These are phyloP conservation scores for Camponotus fellah DNA, from an alignment of 2,888 invertebrate species.

Conservation along the genomic window DNA sequence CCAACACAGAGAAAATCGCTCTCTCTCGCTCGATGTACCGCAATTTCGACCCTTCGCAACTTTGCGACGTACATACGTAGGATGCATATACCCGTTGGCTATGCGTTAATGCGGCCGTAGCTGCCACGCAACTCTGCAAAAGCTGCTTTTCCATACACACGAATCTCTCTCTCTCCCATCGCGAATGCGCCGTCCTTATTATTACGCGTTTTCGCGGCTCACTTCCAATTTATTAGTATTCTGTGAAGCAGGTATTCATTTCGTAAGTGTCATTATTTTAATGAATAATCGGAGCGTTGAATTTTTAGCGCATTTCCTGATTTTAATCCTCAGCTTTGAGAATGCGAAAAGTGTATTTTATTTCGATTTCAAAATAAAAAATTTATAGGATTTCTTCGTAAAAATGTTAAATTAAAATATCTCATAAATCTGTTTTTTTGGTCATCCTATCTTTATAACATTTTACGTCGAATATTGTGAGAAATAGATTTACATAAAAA, in stretches of 20 bases:
- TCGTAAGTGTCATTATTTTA: background rate
- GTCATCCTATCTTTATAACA: no score
- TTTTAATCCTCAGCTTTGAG: background rate
- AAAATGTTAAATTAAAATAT: no score
- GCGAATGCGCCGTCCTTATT: background rate
- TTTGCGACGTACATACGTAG: slow-evolving; percentile 14
- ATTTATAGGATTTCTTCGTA: no score
- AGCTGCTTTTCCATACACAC: slow-evolving; percentile 20
- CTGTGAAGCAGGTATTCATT: background rate
- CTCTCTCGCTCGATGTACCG: slow-evolving; percentile 20
- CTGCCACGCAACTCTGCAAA: slow-evolving; percentile 27
- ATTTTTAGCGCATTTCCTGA: background rate
- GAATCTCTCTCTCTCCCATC: background rate
- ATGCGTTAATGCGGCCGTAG: slow-evolving; percentile 32
- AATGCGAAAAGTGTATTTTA: background rate
- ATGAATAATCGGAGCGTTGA: background rate
- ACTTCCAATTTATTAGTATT: slow-evolving; percentile 23
- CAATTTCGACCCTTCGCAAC: slow-evolving; percentile 42
- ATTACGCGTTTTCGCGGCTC: slow-evolving; percentile 9
- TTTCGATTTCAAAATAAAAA: slow-evolving; percentile 1
- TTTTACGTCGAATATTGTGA: no score
- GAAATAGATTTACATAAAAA: no score
- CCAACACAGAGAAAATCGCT: background rate
- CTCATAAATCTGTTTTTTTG: no score
- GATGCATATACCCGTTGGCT: background rate